phyloP scores from a whole-genome alignment of 2,113 vertebrate genomes.

The Notothenia coriiceps region DNA sequence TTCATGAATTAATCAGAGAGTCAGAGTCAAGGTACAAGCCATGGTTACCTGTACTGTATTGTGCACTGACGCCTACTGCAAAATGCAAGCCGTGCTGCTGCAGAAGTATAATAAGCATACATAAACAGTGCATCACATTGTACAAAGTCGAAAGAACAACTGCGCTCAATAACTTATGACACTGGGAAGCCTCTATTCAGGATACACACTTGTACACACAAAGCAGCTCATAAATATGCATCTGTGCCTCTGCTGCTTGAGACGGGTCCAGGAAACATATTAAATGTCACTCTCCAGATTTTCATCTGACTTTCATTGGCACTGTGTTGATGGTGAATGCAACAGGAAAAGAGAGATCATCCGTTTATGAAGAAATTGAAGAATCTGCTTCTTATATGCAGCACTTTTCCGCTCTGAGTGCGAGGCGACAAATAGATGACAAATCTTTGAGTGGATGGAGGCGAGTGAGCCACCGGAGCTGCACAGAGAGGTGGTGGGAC shows the following conservation, averaged over 20 bases:
- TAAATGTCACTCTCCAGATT: constrained; percentile 74
- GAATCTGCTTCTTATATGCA: constrained; percentile 28
- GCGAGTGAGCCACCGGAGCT: constrained; percentile 70
- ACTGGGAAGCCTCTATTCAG: constrained; percentile 40
- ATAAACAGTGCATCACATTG: constrained; percentile 42
- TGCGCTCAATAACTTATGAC: constrained; percentile 75
- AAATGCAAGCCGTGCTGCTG: constrained; percentile 23
- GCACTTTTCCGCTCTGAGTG: constrained; percentile 64
- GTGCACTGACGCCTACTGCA: constrained; percentile 45
- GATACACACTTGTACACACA: constrained; percentile 42
- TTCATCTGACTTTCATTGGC: constrained; percentile 58
- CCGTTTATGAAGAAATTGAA: constrained; percentile 48
- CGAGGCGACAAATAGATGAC: constrained; percentile 68
- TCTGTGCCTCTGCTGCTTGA: constrained; percentile 50
- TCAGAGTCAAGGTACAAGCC: constrained; percentile 65
- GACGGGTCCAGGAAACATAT: constrained; percentile 67
- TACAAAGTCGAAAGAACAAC: constrained; percentile 55
- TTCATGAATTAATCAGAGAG: constrained; percentile 80
- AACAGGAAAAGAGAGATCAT: constrained; percentile 57
- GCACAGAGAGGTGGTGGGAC: constrained; percentile 66
- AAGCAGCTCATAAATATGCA: constrained; percentile 73
- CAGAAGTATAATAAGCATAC: constrained; percentile 31
- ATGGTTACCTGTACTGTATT: constrained; percentile 51
- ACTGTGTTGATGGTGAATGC: constrained; percentile 31
- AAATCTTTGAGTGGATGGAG: constrained; percentile 66